Evolutionary conservation across 2,888 invertebrate genomes (phyloP), one percentile per base, ranked within the genome.

Genomic region (Therioaphis trifolii): DNA sequence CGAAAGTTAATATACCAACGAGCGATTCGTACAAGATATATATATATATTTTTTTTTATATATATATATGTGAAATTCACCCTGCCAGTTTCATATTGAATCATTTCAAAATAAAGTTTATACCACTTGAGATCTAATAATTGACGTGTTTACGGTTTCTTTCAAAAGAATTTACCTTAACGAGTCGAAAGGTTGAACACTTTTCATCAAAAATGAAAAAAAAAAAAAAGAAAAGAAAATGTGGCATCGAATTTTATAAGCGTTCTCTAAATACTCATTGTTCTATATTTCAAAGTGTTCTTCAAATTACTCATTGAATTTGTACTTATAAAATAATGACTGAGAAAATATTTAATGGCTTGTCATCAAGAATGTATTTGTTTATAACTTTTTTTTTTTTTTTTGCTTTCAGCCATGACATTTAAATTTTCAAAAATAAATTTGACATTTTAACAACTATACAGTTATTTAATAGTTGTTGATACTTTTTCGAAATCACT

Each of bases 101-200:
- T 55, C 69, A 43, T 55, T 79, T 68, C 43, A 43, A 79, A 79
- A 79, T 69, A 69, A 79, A 79, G 68, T 79, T 79, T 55, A 7
- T 27, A 27, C 78, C 78, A 55, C 43, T 69, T 4, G 68, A 27
- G 43, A 69, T 68, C 68, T 69, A 79, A 79, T 69, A 79, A 79
- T 78, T 79, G 40, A 79, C 68, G 27, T 69, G 78, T 79, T 79
- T 40, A 27, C 55, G 55, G 68, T 69, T 79, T 40, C 55, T 4
- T 27, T 15, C 69, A 24, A 43, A 55, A 29, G 40, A 2, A 11
- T 52, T 55, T 49, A n/a, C 21, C 52, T 40, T 40, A 78, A 78
- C 68, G 14, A 68, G 40, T 77, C 52, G 18, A 12, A 29, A 46
- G 29, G 29, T 63, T 21, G 43, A 49, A 35, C 9, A 35, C 35